Percentiles rank a stretch among this genome's conserved stretches.
These are phyloP conservation scores for Rhimphoctona megacephalus DNA, from an alignment of 2,888 invertebrate genomes.

Conservation along the genomic window DNA sequence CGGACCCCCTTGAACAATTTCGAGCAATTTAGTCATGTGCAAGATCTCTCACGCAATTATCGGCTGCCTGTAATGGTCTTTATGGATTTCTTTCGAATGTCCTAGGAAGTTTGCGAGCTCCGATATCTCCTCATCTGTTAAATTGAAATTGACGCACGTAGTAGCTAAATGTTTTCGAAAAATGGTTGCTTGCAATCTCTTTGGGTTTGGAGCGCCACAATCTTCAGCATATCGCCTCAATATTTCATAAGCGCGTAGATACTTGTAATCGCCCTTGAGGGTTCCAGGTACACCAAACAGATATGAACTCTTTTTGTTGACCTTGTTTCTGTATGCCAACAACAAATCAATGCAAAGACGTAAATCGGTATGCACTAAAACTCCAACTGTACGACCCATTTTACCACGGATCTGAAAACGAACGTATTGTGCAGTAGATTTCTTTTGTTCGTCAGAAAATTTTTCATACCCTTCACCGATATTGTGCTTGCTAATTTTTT, in stretches of 20 bases:
- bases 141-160: conserved; percentile 58
- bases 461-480: conserved; percentile 40
- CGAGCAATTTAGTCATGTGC: conserved; percentile 67
- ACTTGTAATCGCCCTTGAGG: conserved; percentile 39
- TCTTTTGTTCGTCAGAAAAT: conserved; percentile 36
- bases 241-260: conserved; percentile 60
- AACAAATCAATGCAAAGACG: not conserved
- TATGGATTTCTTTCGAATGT: conserved; percentile 7
- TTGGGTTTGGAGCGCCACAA: conserved; percentile 66
- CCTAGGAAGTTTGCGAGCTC: conserved; percentile 64
- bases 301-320: conserved; percentile 55
- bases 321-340: conserved; percentile 42
- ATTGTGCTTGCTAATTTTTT: conserved; percentile 32
- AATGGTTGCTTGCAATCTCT: conserved; percentile 65
- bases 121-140: conserved; percentile 46
- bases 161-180: conserved; percentile 71
- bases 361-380: conserved; percentile 59
- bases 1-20: conserved; percentile 62
- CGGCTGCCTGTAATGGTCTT: not conserved
- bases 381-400: conserved; percentile 53
- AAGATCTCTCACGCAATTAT: conserved; percentile 64
- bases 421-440: conserved; percentile 37
- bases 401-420: conserved; percentile 64
- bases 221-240: conserved; percentile 53
- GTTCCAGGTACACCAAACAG: conserved; percentile 64